phyloP scores from a whole-genome alignment of 64 coral and sea anemone genomes.

The Montipora efflorescens region DNA sequence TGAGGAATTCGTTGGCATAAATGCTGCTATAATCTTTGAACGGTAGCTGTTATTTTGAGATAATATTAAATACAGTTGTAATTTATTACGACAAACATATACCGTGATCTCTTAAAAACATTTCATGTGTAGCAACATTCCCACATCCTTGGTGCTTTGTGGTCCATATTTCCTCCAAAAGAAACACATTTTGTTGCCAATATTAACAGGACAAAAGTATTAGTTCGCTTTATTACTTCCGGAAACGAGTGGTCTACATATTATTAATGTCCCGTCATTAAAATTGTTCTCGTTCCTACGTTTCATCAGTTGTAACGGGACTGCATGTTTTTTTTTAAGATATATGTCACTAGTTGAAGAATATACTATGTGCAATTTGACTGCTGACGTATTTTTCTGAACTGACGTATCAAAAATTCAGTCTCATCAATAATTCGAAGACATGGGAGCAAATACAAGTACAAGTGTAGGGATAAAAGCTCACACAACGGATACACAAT shows the following conservation, averaged over 20 bases:
- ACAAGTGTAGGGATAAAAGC: background rate
- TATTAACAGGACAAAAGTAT: conserved; percentile 32
- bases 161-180: conserved; percentile 16
- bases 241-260: conserved; percentile 24
- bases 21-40: background rate
- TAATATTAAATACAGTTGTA: background rate
- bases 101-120: conserved; percentile 9
- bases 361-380: background rate
- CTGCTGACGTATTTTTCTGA: background rate
- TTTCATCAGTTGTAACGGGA: background rate
- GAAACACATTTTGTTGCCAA: conserved; percentile 19
- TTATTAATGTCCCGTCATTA: conserved; percentile 32
- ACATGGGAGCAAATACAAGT: background rate
- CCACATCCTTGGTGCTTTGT: conserved; percentile 14
- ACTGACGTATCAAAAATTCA: background rate
- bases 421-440: background rate
- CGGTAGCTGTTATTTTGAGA: background rate
- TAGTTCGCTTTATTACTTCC: conserved; percentile 29
- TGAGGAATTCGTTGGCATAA: background rate
- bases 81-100: background rate
- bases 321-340: background rate
- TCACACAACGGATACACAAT: background rate
- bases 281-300: conserved; percentile 22
- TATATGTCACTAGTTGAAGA: background rate
- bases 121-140: background rate